These are phyloP conservation scores for Psittacula echo DNA, from an alignment of 2,797 vertebrate genomes.

Conservation along the genomic window DNA sequence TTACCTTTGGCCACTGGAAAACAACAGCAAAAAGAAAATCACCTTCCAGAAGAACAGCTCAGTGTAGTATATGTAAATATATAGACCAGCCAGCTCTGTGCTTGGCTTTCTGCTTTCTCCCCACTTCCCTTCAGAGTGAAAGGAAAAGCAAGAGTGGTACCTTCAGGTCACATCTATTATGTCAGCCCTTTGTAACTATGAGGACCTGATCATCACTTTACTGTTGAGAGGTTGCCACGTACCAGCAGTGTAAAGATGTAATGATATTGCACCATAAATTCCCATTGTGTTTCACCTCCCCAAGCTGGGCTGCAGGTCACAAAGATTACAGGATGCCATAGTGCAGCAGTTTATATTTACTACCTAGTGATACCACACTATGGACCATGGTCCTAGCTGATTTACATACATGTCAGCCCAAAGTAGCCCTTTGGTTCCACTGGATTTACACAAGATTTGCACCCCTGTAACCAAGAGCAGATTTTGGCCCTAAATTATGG, in stretches of 20 bases:
- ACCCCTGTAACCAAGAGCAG: neutral
- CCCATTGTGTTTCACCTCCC: neutral
- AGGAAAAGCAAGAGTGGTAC: neutral
- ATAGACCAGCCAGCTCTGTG: neutral
- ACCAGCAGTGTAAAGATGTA: neutral
- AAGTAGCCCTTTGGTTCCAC: neutral
- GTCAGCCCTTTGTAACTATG: neutral
- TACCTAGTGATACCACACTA: neutral
- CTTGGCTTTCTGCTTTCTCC: neutral
- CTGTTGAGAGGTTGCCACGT: neutral
- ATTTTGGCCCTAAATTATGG: slow-evolving; percentile 30
- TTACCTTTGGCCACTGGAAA: neutral
- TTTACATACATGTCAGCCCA: slow-evolving; percentile 14
- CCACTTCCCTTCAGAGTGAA: neutral
- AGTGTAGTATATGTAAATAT: neutral
- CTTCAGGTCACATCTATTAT: neutral
- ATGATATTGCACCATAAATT: neutral
- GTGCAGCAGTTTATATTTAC: slow-evolving; percentile 9
- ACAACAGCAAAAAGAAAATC: neutral
- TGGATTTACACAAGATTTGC: slow-evolving; percentile 12
- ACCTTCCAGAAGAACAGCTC: neutral
- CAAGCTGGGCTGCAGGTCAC: neutral
- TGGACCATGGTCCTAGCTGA: neutral
- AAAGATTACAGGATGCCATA: neutral
- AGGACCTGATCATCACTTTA: neutral